Base-by-base conservation (phyloP, 2,113 vertebrate genomes). In the Amphiprion percula region DNA sequence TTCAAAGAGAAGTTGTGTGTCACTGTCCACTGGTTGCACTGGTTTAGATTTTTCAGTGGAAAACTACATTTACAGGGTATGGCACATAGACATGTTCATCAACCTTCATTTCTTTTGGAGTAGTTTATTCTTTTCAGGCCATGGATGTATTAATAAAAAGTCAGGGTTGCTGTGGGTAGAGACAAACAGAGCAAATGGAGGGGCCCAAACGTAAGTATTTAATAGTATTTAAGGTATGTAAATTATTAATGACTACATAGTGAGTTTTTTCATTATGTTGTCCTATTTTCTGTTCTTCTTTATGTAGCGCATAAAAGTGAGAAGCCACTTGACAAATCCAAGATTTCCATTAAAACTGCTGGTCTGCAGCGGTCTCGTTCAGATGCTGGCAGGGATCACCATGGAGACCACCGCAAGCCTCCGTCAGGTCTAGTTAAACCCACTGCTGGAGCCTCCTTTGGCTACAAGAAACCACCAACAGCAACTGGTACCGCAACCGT, bases 341-440 rank as follows among this genome's bases (percentile, higher is more conserved):
- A 96, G 84, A 94, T 98, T 63, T 95, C 95, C 0, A 89, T 98
- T 76, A 97, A 97, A 93, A 91, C 92, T 2, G 87, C 97, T 0
- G 96, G 96, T 17, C 93, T 99, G 5, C 98, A 99, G 79, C 95
- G 98, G 1, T 99, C 97, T 8, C 97, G 97, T 11, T 99, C 98
- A 0, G 98, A 99, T 0, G 98, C 98, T 0, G 96, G 98, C 73
- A 96, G 96, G 23, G 98, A 99, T 65, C 96, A 96, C 0, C 90
- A 93, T 0, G 82, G 77, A 0, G 98, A 99, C 0, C 95, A 97
- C 67, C 97, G 97, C 74, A 99, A 99, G 73, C 98, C 98, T 0
- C 98, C 98, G 0, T 98, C 98, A 0, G 98, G 98, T 71, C 95
- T 99, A 1, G 81, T 96, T 0, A 98, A 97, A 9, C 97, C 97